Evolutionary conservation across 2,113 vertebrate genomes (phyloP).

Genomic region (Epinephelus cyanopodus): DNA sequence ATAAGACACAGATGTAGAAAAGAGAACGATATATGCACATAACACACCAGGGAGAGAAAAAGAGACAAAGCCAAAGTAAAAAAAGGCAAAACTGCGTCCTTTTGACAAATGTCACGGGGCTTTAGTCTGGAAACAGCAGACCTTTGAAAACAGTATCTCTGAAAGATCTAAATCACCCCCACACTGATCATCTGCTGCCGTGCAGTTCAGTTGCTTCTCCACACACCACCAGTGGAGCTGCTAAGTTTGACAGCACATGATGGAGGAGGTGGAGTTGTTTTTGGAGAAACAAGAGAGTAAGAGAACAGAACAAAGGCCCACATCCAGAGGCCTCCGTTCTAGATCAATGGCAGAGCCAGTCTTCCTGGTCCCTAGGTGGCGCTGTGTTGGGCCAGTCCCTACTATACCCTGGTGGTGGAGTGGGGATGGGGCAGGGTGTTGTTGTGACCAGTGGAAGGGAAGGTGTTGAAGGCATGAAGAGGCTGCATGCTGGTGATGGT

Average conservation of each 20-base stretch:
- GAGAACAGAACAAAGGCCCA: conserved; percentile 60
- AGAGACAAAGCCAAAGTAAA: conserved; percentile 55
- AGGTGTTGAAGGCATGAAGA: conserved; percentile 92
- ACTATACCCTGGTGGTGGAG: conserved; percentile 95
- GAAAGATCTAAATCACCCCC: conserved; percentile 52
- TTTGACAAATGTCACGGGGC: conserved; percentile 39
- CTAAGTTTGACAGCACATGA: conserved; percentile 59
- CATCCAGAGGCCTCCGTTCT: conserved; percentile 51
- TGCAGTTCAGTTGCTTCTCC: conserved; percentile 70
- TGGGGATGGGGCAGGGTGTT: conserved; percentile 94
- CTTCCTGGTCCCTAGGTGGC: conserved; percentile 69
- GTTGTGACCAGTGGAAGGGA: conserved; percentile 87
- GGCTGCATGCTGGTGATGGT: conserved; percentile 90
- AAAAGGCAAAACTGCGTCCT: conserved; percentile 45
- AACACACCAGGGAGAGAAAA: conserved; percentile 60
- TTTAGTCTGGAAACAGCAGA: conserved; percentile 60
- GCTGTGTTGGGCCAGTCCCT: conserved; percentile 44
- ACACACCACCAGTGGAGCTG: conserved; percentile 66
- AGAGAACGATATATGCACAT: conserved; percentile 52
- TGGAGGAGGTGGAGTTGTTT: conserved; percentile 51
- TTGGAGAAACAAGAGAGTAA: conserved; percentile 67
- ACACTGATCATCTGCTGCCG: conserved; percentile 52
- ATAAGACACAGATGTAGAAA: conserved; percentile 70
- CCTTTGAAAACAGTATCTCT: conserved; percentile 60
- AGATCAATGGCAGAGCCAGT: conserved; percentile 62